A percentile compares a stretch with the other conserved stretches of the same genome.
Evolutionary conservation across 1,140 invertebrate species (phyloP).

Genomic region (Eubasilissa regina): DNA sequence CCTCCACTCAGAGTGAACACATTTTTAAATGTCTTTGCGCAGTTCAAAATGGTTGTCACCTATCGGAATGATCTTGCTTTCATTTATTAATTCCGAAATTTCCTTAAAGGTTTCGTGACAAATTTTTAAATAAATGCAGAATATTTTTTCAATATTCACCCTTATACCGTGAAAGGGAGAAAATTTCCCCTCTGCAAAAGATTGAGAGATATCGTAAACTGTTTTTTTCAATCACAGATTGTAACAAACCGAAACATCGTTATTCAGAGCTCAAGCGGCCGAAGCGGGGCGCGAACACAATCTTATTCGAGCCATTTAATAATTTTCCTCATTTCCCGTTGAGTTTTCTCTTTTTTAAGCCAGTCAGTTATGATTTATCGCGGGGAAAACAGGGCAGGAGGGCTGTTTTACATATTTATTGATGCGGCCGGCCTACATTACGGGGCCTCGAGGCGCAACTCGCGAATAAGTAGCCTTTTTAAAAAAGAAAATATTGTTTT

Average conservation of each 20-base stretch:
- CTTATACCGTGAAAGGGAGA: too few relatives aligned
- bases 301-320: constrained; percentile 45
- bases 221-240: constrained; percentile 6
- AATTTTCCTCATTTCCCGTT: constrained; percentile 35
- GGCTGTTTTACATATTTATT: constrained; percentile 50
- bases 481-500: constrained; percentile 20
- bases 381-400: constrained; percentile 23
- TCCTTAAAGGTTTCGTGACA: too few relatives aligned
- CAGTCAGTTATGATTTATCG: constrained; percentile 51
- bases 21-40: too few relatives aligned
- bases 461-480: constrained; percentile 19
- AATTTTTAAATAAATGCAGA: too few relatives aligned
- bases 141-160: too few relatives aligned
- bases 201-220: too few relatives aligned
- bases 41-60: too few relatives aligned
- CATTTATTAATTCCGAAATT: too few relatives aligned
- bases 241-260: not conserved
- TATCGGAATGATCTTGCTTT: too few relatives aligned
- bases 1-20: too few relatives aligned
- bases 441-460: not conserved
- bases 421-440: constrained; percentile 27
- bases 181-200: too few relatives aligned
- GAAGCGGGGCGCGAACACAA: constrained; percentile 31
- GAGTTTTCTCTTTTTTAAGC: constrained; percentile 35
- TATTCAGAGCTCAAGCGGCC: not conserved